Evolutionary conservation across 2,113 vertebrate species (phyloP), one percentile per base, ranked within the genome.

Genomic region (Leucopternis melanops): DNA sequence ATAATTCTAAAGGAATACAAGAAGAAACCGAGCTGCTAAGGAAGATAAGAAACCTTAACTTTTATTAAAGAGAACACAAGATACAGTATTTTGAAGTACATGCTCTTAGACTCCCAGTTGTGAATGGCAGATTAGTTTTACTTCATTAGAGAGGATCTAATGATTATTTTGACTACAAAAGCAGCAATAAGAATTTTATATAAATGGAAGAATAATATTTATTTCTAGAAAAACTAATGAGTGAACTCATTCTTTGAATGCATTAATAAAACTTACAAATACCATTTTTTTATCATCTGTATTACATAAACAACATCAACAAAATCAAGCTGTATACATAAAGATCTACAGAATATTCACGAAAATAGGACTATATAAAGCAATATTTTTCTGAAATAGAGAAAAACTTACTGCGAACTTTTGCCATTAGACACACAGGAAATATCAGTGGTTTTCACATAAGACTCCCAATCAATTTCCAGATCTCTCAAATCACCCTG

Each of bases 81-180:
- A 69, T 55, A 44, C 0, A 0, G 2, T 63, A 81, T 81, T 94
- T 67, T 79, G 58, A 93, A 92, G 45, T 38, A 92, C 14, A 72
- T 62, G 34, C 44, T 72, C 0, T 0, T 10, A 84, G 79, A 67
- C 34, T 59, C 69, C 58, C 23, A 65, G 27, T 36, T 89, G 23
- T 57, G 82, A 97, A 86, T n/a, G 36, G 18, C 27, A 94, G 83
- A 89, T 94, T 67, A 92, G 50, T 91, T 89, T 84, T 89, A 81
- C 36, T 87, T 81, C 86, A 85, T 89, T 81, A 81, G 36, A 84
- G 12, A 61, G 10, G 16, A 81, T 63, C 18, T 70, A 80, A 86
- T 65, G 9, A 77, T 58, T 83, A 26, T 74, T 92, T 67, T 81
- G 45, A 84, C 38, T 67, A 67, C 14, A 93, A 86, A 90, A 86